A percentile compares a stretch with the other conserved stretches of the same genome.
Conservation (phyloP, 2,113 vertebrate species). For the Laticauda colubrina region DNA sequence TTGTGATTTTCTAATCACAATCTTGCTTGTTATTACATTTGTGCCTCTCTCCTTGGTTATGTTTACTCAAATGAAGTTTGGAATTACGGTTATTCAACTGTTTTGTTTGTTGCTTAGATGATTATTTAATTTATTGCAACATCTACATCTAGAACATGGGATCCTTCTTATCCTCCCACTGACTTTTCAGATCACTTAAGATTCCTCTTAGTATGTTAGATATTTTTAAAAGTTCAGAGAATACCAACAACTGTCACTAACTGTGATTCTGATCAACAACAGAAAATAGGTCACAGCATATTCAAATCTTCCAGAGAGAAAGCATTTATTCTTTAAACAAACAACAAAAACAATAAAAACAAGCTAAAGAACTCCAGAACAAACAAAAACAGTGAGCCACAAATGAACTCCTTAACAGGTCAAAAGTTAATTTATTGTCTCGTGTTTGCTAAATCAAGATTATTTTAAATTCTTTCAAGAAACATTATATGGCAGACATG, state of each 20-base stretch:
- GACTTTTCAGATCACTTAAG: neutral
- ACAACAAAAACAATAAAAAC: neutral
- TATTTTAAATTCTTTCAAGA: neutral
- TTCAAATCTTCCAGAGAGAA: neutral
- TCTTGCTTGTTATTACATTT: neutral
- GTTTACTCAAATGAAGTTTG: neutral
- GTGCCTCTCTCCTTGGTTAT: neutral
- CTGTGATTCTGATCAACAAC: neutral
- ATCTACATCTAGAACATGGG: neutral
- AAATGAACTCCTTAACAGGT: neutral
- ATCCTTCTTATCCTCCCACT: neutral
- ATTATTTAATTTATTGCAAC: neutral
- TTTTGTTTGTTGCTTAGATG: neutral
- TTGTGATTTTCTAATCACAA: neutral
- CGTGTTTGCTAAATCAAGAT: neutral
- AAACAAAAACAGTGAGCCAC: neutral
- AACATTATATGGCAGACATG: neutral
- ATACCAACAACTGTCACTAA: neutral
- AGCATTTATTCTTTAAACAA: neutral
- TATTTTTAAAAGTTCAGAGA: neutral
- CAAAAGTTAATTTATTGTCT: neutral
- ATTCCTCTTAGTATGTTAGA: neutral
- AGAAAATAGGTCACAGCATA: neutral
- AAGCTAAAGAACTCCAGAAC: neutral
- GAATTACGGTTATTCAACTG: neutral